Conservation (phyloP, 2,797 vertebrate genomes). For the Tachyglossus aculeatus region DNA sequence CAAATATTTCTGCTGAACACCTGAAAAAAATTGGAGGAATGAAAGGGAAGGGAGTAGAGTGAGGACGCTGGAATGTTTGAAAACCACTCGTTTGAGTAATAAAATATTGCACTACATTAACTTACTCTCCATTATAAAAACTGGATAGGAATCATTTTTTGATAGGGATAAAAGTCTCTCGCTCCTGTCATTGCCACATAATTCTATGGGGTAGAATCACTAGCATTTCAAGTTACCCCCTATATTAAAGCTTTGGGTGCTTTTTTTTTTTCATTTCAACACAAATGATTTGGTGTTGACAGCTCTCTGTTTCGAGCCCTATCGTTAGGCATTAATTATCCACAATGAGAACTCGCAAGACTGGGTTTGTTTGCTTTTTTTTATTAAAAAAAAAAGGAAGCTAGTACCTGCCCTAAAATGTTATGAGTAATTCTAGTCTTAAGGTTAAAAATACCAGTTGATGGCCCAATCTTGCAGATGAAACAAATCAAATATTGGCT, state of each 20-base stretch:
- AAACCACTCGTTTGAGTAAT: background rate
- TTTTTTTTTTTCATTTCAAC: too few species aligned
- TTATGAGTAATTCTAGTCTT: too few species aligned
- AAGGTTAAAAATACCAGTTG: background rate
- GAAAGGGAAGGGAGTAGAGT: background rate
- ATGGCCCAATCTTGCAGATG: background rate
- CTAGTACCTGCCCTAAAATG: too few species aligned
- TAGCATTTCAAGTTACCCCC: background rate
- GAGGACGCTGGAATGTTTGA: background rate
- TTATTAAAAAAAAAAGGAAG: too few species aligned
- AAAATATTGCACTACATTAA: rapidly evolving
- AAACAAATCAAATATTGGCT: background rate
- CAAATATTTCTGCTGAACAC: conserved; percentile 87
- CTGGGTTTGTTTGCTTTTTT: too few species aligned
- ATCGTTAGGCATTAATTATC: too few species aligned
- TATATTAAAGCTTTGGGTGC: background rate
- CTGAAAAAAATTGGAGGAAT: conserved; percentile 55
- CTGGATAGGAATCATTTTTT: background rate
- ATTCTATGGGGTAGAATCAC: background rate
- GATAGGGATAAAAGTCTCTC: background rate
- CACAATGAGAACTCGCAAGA: too few species aligned
- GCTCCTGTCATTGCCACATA: background rate
- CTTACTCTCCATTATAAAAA: background rate
- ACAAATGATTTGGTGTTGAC: too few species aligned
- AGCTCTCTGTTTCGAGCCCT: too few species aligned